Conservation (phyloP, 2,888 invertebrate genomes). For the Anarsia innoxiella region DNA sequence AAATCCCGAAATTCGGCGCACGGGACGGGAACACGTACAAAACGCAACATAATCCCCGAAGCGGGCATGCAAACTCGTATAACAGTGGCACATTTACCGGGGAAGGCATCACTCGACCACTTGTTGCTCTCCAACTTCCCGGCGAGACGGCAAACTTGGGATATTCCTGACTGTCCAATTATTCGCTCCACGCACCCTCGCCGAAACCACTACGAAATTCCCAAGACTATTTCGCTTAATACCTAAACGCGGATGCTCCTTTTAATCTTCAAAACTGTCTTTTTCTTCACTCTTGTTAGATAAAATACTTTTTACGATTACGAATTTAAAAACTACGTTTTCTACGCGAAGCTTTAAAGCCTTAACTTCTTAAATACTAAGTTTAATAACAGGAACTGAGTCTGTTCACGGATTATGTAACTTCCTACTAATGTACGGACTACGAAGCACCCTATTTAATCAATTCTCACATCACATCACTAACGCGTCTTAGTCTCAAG, state of each 20-base stretch:
- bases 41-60: slow-evolving; percentile 53
- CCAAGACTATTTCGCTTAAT: too few species aligned
- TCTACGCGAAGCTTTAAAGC: slow-evolving; percentile 11
- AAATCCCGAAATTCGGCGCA: slow-evolving; percentile 44
- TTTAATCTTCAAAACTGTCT: too few species aligned
- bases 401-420: slow-evolving; percentile 11
- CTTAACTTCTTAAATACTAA: slow-evolving; percentile 10
- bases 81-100: slow-evolving; percentile 69
- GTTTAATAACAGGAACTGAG: slow-evolving; percentile 37
- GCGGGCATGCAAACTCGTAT: slow-evolving; percentile 68
- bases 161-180: slow-evolving; percentile 37
- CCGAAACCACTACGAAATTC: background rate
- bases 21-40: slow-evolving; percentile 30
- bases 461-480: slow-evolving; percentile 55
- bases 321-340: background rate
- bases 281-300: background rate
- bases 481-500: slow-evolving; percentile 44
- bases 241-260: too few species aligned
- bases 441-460: slow-evolving; percentile 50
- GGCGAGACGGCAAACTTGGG: slow-evolving; percentile 41
- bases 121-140: slow-evolving; percentile 63
- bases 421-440: slow-evolving; percentile 23
- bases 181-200: slow-evolving; percentile 27
- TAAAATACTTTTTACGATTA: background rate
- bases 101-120: slow-evolving; percentile 66